A percentile compares a stretch with the other conserved stretches of the same genome.
Evolutionary conservation across 2,888 invertebrate genomes (phyloP).

Genomic region (Drosophila recens): DNA sequence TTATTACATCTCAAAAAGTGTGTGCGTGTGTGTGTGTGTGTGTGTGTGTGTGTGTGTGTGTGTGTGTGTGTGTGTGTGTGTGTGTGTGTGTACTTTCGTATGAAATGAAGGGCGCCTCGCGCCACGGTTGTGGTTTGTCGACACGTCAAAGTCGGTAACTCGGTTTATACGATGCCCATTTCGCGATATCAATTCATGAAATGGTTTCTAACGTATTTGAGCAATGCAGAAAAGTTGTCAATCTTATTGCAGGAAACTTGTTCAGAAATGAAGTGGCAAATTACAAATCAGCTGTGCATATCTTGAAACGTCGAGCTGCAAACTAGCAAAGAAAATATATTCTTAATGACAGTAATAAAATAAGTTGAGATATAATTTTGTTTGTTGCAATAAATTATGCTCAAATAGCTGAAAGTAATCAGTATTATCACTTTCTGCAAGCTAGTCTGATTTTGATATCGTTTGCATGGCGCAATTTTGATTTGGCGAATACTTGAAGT

Average conservation of each 20-base stretch:
- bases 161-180: background rate
- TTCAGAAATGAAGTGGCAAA: background rate
- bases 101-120: conserved; percentile 15
- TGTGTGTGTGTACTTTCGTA: conserved; percentile 19
- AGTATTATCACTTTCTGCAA: background rate
- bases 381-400: no score
- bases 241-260: background rate
- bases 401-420: background rate
- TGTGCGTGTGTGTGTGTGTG: conserved; percentile 15
- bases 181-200: background rate
- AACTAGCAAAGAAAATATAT: no score
- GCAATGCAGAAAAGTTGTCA: background rate
- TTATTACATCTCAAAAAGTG: conserved; percentile 66
- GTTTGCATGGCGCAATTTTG: background rate
- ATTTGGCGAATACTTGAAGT: background rate
- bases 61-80: background rate
- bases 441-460: background rate
- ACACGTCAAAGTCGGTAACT: conserved; percentile 38
- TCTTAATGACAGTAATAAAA: no score
- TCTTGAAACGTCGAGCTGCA: background rate
- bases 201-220: background rate
- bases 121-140: conserved; percentile 33
- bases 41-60: background rate
- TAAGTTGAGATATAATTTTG: no score
- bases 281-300: background rate